These are phyloP conservation scores for Sabellastarte sp. DNA, from an alignment of 2,888 invertebrate genomes.

Conservation along the genomic window DNA sequence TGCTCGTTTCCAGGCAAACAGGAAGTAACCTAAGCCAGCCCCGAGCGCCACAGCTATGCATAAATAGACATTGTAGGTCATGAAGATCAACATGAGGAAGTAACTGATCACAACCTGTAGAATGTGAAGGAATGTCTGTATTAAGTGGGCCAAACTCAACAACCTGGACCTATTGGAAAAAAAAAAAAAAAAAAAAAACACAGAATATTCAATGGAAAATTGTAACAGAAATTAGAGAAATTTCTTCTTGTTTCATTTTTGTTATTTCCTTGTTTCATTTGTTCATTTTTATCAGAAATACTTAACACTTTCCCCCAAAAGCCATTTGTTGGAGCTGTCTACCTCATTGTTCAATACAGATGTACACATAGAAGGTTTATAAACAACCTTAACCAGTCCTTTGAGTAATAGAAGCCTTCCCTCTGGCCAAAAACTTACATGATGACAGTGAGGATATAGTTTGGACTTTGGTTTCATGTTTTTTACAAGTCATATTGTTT, in stretches of 20 bases:
- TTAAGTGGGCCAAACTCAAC: conserved; percentile 72
- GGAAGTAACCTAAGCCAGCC: conserved; percentile 85
- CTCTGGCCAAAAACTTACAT: too few species aligned
- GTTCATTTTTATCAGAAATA: too few species aligned
- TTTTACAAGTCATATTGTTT: too few species aligned
- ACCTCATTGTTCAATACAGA: too few species aligned
- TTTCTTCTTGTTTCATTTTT: too few species aligned
- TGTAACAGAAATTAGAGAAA: not conserved
- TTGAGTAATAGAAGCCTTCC: too few species aligned
- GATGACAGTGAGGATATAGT: conserved; percentile 28
- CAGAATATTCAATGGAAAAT: not conserved
- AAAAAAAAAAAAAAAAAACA: too few species aligned
- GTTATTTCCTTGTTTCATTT: too few species aligned
- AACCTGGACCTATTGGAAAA: conserved; percentile 62
- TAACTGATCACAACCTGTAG: conserved; percentile 86
- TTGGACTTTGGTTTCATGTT: conserved; percentile 38
- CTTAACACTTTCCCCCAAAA: too few species aligned
- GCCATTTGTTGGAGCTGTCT: too few species aligned
- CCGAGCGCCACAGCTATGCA: conserved; percentile 84
- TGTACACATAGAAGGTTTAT: too few species aligned
- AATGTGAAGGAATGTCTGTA: conserved; percentile 84
- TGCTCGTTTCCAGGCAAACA: conserved; percentile 92
- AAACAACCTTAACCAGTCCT: too few species aligned
- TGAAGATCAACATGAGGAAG: conserved; percentile 91
- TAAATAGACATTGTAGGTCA: conserved; percentile 96